Evolutionary conservation across 2,888 invertebrate species (phyloP).

Genomic region (Caenorhabditis panamensis): DNA sequence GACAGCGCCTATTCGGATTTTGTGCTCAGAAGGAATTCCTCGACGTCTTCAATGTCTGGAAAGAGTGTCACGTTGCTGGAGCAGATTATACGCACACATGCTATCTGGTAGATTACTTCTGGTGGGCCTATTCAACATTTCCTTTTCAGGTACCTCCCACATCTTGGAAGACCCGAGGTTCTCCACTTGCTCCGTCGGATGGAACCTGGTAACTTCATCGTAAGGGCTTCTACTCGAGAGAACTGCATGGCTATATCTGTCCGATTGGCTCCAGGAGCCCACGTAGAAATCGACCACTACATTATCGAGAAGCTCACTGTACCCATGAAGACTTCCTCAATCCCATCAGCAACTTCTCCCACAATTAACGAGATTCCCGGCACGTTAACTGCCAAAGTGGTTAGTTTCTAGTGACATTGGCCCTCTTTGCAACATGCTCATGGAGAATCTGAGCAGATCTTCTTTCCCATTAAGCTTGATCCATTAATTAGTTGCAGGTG

Average conservation of each 20-base stretch:
- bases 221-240: conserved; percentile 93
- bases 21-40: conserved; percentile 51
- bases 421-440: background rate
- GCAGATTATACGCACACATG: conserved; percentile 91
- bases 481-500: conserved; percentile 81
- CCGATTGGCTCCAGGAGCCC: conserved; percentile 87
- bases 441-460: background rate
- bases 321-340: conserved; percentile 17
- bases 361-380: conserved; percentile 6
- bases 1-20: conserved; percentile 55
- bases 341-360: background rate
- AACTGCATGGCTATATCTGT: conserved; percentile 96
- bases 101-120: conserved; percentile 90
- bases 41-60: conserved; percentile 39
- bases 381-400: conserved; percentile 29
- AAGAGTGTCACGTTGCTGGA: conserved; percentile 84
- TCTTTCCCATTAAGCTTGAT: conserved; percentile 14
- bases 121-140: no score
- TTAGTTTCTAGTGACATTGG: conserved; percentile 12
- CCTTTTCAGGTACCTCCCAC: conserved; percentile 87
- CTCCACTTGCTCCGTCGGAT: conserved; percentile 91
- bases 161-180: conserved; percentile 93
- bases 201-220: conserved; percentile 95
- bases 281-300: conserved; percentile 95
- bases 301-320: conserved; percentile 87